Evolutionary conservation across 2,113 vertebrate genomes (phyloP).

Genomic region (Orientallactaga bullata): DNA sequence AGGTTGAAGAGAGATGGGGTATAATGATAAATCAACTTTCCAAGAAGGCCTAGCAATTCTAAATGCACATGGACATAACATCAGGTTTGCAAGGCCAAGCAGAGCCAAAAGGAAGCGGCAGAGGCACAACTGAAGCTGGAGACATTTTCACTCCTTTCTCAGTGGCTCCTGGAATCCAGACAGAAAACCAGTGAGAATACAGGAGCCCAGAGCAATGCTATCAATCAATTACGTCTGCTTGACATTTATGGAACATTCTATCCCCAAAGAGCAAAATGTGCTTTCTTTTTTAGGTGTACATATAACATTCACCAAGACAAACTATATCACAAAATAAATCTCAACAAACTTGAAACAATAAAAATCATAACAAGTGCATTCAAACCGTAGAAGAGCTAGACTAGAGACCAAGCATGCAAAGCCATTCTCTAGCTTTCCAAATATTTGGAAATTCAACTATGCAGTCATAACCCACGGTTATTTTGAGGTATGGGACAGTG

Average conservation of each 20-base stretch:
- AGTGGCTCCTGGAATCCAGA: not conserved
- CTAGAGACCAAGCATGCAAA: not conserved
- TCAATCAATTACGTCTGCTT: not conserved
- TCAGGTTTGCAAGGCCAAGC: not conserved
- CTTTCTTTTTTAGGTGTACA: not conserved
- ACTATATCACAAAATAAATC: not conserved
- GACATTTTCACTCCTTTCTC: not conserved
- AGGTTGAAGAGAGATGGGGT: not conserved
- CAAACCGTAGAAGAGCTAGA: not conserved
- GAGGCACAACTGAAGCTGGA: not conserved
- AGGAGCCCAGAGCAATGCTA: not conserved
- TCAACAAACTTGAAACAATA: not conserved
- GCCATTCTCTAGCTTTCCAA: not conserved
- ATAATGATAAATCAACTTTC: slow-evolving; percentile 5
- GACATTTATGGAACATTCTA: not conserved
- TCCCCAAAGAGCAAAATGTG: not conserved
- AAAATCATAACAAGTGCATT: not conserved
- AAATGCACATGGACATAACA: not conserved
- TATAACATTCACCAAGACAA: not conserved
- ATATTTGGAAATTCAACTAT: not conserved
- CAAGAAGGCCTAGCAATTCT: not conserved
- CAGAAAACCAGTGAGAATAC: not conserved
- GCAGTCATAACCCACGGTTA: not conserved
- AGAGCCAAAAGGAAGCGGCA: not conserved
- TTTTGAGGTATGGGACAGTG: not conserved